Conservation (phyloP, 2,888 invertebrate species). For the Proisotoma minuta region DNA sequence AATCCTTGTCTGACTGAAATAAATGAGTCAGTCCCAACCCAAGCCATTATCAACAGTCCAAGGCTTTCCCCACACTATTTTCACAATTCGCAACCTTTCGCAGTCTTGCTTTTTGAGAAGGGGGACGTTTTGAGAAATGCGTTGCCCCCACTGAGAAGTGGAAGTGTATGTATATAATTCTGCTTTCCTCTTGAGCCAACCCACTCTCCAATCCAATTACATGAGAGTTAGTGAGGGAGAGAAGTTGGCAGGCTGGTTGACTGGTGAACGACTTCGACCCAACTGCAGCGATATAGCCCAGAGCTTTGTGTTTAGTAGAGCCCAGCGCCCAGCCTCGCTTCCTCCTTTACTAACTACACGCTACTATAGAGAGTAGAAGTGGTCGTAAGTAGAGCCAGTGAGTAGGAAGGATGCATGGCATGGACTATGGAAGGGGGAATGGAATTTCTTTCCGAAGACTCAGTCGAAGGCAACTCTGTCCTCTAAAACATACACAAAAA, state of each 20-base stretch:
- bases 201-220: constrained; percentile 16
- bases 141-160: background rate
- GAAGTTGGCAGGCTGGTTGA: background rate
- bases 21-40: too few species aligned
- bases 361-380: background rate
- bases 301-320: background rate
- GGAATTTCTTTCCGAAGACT: constrained; percentile 25
- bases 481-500: background rate
- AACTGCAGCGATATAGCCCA: background rate
- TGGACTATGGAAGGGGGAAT: too few species aligned
- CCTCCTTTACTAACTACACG: background rate
- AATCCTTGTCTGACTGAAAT: too few species aligned
- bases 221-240: constrained; percentile 24
- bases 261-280: background rate
- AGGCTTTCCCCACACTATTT: too few species aligned
- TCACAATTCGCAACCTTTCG: too few species aligned
- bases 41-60: too few species aligned
- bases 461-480: background rate
- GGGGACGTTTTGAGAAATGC: background rate
- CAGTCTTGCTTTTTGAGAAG: too few species aligned
- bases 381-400: background rate
- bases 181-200: constrained; percentile 7
- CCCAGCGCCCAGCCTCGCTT: background rate
- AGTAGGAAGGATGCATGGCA: background rate
- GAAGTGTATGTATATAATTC: constrained; percentile 11